Conservation (phyloP, 1,140 invertebrate species). For the Eumaeus atala region DNA sequence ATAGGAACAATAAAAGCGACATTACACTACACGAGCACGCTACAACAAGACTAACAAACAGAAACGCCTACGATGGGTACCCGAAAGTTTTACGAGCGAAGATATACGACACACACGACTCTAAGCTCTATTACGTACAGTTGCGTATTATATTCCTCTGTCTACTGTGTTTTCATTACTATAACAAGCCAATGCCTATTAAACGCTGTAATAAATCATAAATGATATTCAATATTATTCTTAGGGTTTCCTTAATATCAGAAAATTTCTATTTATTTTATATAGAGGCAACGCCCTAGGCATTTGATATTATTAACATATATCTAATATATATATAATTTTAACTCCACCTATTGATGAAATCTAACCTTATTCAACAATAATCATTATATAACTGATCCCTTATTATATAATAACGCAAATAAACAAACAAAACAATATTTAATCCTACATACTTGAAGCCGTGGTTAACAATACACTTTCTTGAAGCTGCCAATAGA, state of each 20-base stretch:
- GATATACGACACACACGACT: neutral
- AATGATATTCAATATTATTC: constrained; percentile 8
- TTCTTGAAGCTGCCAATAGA: neutral
- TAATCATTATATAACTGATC: no score
- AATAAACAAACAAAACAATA: no score
- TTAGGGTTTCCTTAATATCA: neutral
- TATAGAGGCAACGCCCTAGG: no score
- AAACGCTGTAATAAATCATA: constrained; percentile 9
- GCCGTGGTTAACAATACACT: neutral
- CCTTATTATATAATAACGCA: no score
- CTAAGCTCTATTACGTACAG: neutral
- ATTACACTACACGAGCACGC: constrained; percentile 5
- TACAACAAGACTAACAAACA: constrained; percentile 13
- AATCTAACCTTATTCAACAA: no score
- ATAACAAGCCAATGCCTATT: constrained; percentile 10
- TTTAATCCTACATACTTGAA: no score
- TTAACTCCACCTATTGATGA: no score
- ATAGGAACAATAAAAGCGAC: constrained; percentile 10
- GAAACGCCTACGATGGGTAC: constrained; percentile 12
- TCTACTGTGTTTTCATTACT: neutral
- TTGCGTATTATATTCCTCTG: neutral
- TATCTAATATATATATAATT: no score
- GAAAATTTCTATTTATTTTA: no score
- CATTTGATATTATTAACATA: no score
- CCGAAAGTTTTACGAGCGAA: constrained; percentile 7